phyloP scores from a whole-genome alignment of 2,797 vertebrate species.

The Microctenopoma steveboyesi region DNA sequence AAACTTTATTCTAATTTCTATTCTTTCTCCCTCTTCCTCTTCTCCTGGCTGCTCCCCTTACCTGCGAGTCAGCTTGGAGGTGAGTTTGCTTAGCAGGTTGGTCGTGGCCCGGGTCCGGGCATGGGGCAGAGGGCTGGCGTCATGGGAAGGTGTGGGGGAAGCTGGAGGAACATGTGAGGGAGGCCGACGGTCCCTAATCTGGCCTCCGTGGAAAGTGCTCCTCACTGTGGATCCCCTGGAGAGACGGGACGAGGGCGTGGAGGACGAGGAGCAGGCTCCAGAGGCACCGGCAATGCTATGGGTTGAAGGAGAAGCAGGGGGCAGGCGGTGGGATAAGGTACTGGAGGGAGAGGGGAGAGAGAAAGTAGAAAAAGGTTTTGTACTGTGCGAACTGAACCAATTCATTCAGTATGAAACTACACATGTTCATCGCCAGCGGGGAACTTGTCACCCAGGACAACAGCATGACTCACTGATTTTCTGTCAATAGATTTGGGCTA shows the following conservation, averaged over 20 bases:
- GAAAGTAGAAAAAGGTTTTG: not conserved
- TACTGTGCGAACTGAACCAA: too few species aligned
- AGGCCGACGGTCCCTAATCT: conserved; percentile 88
- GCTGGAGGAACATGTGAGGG: conserved; percentile 87
- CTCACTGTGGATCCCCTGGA: conserved; percentile 90
- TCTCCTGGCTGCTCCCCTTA: conserved; percentile 73
- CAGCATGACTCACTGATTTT: too few species aligned
- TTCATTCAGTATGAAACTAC: too few species aligned
- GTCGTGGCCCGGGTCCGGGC: conserved; percentile 87
- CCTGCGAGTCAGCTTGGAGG: conserved; percentile 95
- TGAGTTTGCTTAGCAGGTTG: conserved; percentile 95
- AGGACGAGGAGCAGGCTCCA: conserved; percentile 76
- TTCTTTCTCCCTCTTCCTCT: not conserved
- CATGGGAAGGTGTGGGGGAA: conserved; percentile 88
- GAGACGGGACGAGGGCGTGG: conserved; percentile 86
- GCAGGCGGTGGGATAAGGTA: conserved; percentile 85
- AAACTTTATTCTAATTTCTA: not conserved
- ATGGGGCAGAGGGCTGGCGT: conserved; percentile 84
- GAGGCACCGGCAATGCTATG: conserved; percentile 90
- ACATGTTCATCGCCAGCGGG: too few species aligned
- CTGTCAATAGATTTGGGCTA: too few species aligned
- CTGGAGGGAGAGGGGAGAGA: conserved; percentile 59
- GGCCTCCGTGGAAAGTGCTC: conserved; percentile 94
- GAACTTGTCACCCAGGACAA: too few species aligned
- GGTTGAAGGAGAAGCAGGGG: conserved; percentile 90